Evolutionary conservation across 2,888 invertebrate species (phyloP), one percentile per base, ranked within the genome.

Genomic region (Ectemnius lituratus): DNA sequence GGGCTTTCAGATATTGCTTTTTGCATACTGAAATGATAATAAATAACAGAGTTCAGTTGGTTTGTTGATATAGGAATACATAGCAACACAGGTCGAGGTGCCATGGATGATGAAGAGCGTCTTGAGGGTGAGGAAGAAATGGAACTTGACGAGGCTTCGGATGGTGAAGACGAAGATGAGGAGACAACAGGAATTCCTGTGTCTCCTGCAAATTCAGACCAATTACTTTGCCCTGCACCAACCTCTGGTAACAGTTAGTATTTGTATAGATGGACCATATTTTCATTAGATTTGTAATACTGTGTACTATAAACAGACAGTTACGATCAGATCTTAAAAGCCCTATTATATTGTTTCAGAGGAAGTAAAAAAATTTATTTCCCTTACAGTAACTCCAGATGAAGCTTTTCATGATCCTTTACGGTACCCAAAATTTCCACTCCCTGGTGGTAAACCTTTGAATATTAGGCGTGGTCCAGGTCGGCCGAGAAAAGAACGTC

Each of bases 401-500:
- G 94, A 95, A 75, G 94, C 93, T 71, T 95, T 94, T 85, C 93
- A 94, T 87, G 93, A 94, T 70, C 93, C 94, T 37, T 92, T 94
- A 59, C 93, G 94, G 27, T 94, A 94, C 87, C 91, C 88, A 76
- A 89, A 89, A 81, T 88, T 90, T 86, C 87, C 90, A 70, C 85
- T 91, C 78, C 92, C 93, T 81, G 91, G 92, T 73, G 93, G 94
- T 46, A 94, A 94, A 88, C 93, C 94, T 62, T 88, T 93, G 65
- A 91, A 93, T 69, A 93, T 94, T 66, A 93, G 94, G 80, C 93
- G 96, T 79, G 96, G 96, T 62, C 95, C 96, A 18, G 96, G 96
- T 14, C 92, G 96, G 85, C 96, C 96, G 13, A 93, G 96, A 76
- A 95, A 96, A 87, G 96, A 96, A 90, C 94, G 94, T 73, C 90